Evolutionary conservation across 1,140 invertebrate genomes (phyloP), one percentile per base, ranked within the genome.

Genomic region (Hirudo medicinalis): DNA sequence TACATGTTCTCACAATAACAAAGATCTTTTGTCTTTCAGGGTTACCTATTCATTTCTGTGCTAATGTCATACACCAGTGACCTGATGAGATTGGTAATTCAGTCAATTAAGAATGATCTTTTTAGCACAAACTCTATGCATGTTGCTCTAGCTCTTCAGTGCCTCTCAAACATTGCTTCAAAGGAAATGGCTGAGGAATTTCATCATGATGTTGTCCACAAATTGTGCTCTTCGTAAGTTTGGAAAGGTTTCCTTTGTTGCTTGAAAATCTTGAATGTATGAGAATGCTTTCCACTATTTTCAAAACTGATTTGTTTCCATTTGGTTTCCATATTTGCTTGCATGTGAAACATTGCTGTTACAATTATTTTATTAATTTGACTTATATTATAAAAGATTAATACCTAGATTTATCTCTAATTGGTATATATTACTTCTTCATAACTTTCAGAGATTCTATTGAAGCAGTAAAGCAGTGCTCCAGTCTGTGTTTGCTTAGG

Each of bases 401-500:
- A 6, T 22, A 63, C 15, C 29, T n/a, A 27, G 4, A 4, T 60
- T 60, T 5, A 60, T 60, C 15, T 8, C 15, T 4, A 40, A 11
- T 40, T 40, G 40, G 40, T 40, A 11, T 22, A 6, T 60, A 60
- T 60, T 60, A 15, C 4, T n/a, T 27, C 60, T 54, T 67, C 69
- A 15, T 66, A 75, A 74, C 66, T 82, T 83, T 29, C 78, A 92
- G 95, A 25, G 96, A 99, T 81, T 99, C 96, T 4, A 97, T 98
- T 87, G 97, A 99, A 84, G 92, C 97, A 67, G 96, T 99, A 0
- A 99, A 99, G 83, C 97, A 99, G 84, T 97, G 94, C 77, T 96
- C 97, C 75, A 96, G 96, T 57, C 84, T 99, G 3, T 99, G 96
- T 81, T 85, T 99, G 67, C 83, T 49, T 13, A 49, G 43, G 43